These are phyloP conservation scores for Anas platyrhynchos DNA, from an alignment of 2,113 vertebrate genomes.

Conservation along the genomic window DNA sequence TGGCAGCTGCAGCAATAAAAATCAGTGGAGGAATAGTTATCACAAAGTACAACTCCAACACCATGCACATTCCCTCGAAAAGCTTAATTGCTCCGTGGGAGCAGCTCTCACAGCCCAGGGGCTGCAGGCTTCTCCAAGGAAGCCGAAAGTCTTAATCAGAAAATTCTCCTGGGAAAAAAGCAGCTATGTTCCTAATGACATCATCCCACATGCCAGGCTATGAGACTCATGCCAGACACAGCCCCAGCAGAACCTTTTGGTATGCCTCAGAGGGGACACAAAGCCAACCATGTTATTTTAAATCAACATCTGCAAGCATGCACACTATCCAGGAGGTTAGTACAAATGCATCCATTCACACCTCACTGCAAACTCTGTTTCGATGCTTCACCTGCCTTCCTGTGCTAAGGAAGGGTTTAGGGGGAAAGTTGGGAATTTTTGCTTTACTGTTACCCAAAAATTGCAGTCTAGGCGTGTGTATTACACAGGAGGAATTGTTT, in stretches of 20 bases:
- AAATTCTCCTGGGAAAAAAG: constrained; percentile 7
- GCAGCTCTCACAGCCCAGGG: background rate
- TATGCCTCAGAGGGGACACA: background rate
- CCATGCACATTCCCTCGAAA: background rate
- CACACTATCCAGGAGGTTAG: background rate
- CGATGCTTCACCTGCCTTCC: background rate
- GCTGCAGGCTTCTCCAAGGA: background rate
- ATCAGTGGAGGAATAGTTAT: accelerated
- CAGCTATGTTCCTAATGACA: background rate
- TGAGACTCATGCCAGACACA: background rate
- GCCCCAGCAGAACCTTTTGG: accelerated
- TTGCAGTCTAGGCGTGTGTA: too few species aligned
- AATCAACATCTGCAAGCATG: background rate
- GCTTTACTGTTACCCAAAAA: background rate
- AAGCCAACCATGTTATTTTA: background rate
- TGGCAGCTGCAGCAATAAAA: constrained; percentile 10
- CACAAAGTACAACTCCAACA: background rate
- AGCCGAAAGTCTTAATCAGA: background rate
- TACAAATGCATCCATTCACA: background rate
- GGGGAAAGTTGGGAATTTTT: background rate
- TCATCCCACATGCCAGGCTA: background rate
- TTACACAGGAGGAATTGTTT: background rate
- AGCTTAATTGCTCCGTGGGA: background rate
- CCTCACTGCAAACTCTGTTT: background rate
- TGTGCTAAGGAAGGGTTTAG: accelerated